Conservation (phyloP, 2,888 invertebrate species). For the Epistrophe grossulariae region DNA sequence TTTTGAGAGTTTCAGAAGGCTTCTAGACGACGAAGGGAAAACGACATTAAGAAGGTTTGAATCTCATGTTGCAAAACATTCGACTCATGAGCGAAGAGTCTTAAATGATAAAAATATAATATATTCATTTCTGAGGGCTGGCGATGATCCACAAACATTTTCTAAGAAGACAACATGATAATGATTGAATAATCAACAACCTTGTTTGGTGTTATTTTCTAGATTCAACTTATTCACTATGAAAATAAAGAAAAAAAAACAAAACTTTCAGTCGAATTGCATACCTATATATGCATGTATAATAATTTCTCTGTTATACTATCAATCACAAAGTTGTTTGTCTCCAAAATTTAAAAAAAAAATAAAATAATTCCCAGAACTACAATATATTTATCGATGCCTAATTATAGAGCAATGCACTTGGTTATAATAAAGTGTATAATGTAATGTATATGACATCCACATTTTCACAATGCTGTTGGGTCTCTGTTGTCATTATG, state of each 20-base stretch:
- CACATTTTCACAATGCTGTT: conserved; percentile 22
- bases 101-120: background rate
- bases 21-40: too few species aligned
- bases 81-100: background rate
- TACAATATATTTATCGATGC: conserved; percentile 39
- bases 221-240: background rate
- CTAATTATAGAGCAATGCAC: conserved; percentile 48
- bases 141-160: background rate
- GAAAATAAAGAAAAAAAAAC: background rate
- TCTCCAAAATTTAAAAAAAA: conserved; percentile 2
- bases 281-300: too few species aligned
- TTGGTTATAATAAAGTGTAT: conserved; percentile 3
- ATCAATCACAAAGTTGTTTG: conserved; percentile 37
- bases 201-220: background rate
- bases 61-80: background rate
- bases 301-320: background rate
- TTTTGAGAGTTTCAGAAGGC: too few species aligned
- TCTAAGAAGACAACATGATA: background rate
- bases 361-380: conserved; percentile 21
- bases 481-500: conserved; percentile 16
- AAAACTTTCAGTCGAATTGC: background rate
- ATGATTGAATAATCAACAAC: background rate
- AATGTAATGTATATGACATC: background rate
- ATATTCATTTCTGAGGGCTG: background rate
- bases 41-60: background rate